These are phyloP conservation scores for Oryzias curvinotus DNA, from an alignment of 2,113 vertebrate species.

Conservation along the genomic window DNA sequence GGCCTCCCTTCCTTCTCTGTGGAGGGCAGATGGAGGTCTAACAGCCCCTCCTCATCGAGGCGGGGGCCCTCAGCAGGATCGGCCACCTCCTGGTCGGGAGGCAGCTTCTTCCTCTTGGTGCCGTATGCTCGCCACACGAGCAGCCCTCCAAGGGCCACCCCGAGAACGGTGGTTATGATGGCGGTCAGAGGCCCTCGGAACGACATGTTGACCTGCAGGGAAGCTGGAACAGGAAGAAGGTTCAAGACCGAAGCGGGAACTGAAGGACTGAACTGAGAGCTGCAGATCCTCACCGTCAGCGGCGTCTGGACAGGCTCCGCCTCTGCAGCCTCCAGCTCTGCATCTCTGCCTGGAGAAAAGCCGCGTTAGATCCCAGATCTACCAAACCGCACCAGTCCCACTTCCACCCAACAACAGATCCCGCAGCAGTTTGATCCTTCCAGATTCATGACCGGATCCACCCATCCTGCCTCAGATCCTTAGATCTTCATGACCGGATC, in stretches of 20 bases:
- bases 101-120: conserved; percentile 57
- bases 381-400: too few species aligned
- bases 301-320: not conserved
- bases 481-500: too few species aligned
- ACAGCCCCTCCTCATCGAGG: conserved; percentile 6
- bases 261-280: too few species aligned
- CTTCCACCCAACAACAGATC: too few species aligned
- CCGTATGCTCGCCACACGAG: conserved; percentile 83
- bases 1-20: not conserved
- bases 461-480: too few species aligned
- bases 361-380: not conserved
- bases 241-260: conserved; percentile 1
- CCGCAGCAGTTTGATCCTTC: too few species aligned
- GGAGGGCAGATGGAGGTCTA: not conserved
- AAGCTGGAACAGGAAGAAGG: conserved; percentile 21
- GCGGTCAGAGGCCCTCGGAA: conserved; percentile 79
- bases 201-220: conserved; percentile 76
- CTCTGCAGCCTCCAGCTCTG: conserved; percentile 14
- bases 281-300: too few species aligned
- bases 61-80: conserved; percentile 16
- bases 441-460: too few species aligned
- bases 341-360: conserved; percentile 18
- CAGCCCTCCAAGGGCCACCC: conserved; percentile 84
- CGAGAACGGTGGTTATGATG: conserved; percentile 82
- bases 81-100: conserved; percentile 40